Conservation (phyloP, 1,140 invertebrate genomes). For the Mesaphorura yosii region DNA sequence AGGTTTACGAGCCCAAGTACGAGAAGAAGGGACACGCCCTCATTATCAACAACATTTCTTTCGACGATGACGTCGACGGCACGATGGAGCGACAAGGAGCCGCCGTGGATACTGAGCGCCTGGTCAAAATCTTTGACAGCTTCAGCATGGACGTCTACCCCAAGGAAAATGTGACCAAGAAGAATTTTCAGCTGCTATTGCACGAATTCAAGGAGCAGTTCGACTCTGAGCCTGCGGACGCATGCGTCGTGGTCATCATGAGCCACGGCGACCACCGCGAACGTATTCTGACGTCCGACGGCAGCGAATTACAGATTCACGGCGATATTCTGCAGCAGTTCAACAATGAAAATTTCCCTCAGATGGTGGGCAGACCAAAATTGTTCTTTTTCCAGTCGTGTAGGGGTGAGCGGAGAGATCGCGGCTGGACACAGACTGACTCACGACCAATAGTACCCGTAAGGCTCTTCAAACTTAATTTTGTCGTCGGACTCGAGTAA, state of each 20-base stretch:
- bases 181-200: too few species aligned
- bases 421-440: not conserved
- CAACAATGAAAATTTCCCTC: conserved; percentile 45
- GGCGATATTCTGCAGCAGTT: conserved; percentile 47
- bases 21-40: too few species aligned
- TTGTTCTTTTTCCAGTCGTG: conserved; percentile 61
- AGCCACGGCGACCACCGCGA: conserved; percentile 44
- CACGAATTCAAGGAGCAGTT: too few species aligned
- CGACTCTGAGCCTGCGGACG: too few species aligned
- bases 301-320: conserved; percentile 35
- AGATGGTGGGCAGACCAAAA: conserved; percentile 55
- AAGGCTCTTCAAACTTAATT: not conserved
- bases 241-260: conserved; percentile 45
- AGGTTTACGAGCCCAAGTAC: too few species aligned
- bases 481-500: not conserved
- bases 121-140: too few species aligned
- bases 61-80: too few species aligned
- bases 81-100: too few species aligned
- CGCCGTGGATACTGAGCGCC: too few species aligned
- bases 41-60: too few species aligned
- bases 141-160: too few species aligned
- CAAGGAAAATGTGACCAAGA: too few species aligned
- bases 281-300: conserved; percentile 39
- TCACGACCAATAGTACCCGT: not conserved
- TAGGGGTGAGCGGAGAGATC: not conserved